Evolutionary conservation across 2,888 invertebrate species (phyloP), one percentile per base, ranked within the genome.

Genomic region (Brenthis hecate): DNA sequence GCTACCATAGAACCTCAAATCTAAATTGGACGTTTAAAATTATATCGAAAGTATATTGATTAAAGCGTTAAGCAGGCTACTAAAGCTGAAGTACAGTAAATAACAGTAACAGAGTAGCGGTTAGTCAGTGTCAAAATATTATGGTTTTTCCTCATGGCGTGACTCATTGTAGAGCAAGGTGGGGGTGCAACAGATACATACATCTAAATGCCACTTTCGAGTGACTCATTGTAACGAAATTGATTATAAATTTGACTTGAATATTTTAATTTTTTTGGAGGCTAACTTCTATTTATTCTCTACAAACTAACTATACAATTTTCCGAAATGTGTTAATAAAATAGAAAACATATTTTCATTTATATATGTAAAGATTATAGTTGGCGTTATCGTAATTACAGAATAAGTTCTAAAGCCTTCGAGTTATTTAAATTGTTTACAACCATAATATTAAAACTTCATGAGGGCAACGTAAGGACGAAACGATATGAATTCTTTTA

Each of bases 61-160:
- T 53, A 36, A 13, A 36, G n/a, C 43, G 8, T 11, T 23, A 16
- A 47, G 3, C 43, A 13, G 28, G 2, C 32, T 50, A 56, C 50
- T 23, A 56, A 56, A 62, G n/a, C 50, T 16, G 14, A 56, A 65
- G 65, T 70, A 66, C 65, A 63, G 65, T 51, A 65, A 72, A 70
- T 72, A 72, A 72, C 72, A 68, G 72, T 72, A 67, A 58, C 50
- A 62, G 47, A 65, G 51, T 43, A 62, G 53, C 72, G 67, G 72
- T 72, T 62, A 66, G 47, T 48, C 63, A 43, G 60, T 60, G 68
- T 65, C 72, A 70, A 72, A 72, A 68, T 72, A 66, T 66, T 70
- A 72, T 72, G 68, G 67, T 65, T 72, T 72, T 70, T 70, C 72
- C 72, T 70, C 65, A 70, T 72, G 32, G 68, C 65, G 32, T 70